phyloP scores from a whole-genome alignment of 2,797 vertebrate genomes.

The Calcarius lapponicus region DNA sequence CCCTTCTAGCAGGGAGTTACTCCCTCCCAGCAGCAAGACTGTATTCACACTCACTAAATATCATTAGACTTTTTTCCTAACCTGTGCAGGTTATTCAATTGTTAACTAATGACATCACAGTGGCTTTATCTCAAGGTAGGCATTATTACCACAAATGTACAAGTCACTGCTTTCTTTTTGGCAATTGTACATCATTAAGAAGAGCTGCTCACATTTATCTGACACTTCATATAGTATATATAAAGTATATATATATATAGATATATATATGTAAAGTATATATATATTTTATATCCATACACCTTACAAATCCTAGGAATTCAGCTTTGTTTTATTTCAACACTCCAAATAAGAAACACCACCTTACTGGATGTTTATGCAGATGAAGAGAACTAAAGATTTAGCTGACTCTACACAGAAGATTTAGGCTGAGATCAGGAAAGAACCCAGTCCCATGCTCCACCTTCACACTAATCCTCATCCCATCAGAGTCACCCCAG shows the following conservation, averaged over 20 bases:
- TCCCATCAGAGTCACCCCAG: neutral
- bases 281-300: neutral
- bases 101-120: neutral
- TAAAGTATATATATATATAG: too few relatives aligned
- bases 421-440: neutral
- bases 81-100: neutral
- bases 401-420: neutral
- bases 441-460: accelerated
- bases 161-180: neutral
- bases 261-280: too few relatives aligned
- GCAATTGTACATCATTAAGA: accelerated
- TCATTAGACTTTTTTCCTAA: neutral
- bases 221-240: neutral
- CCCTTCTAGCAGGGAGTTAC: neutral
- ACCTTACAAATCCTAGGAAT: neutral
- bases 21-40: neutral
- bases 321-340: neutral
- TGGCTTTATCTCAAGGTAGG: neutral
- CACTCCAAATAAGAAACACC: neutral
- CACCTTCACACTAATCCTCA: neutral
- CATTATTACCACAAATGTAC: neutral
- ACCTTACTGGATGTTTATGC: neutral
- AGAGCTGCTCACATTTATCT: neutral
- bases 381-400: neutral
- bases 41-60: neutral